Conservation (phyloP, 2,113 vertebrate species). For the Leucosticte australis region DNA sequence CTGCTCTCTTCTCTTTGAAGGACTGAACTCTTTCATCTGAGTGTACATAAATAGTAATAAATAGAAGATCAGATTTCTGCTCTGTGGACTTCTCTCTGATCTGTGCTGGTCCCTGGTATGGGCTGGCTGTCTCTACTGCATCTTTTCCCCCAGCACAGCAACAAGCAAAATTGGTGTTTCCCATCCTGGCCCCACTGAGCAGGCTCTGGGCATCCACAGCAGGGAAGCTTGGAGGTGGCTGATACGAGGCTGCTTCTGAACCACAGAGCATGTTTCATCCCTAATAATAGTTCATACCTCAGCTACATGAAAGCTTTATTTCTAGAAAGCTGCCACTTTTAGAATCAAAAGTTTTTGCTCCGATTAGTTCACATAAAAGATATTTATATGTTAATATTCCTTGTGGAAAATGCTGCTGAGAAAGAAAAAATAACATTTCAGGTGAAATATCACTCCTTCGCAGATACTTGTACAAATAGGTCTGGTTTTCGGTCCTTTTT, state of each 20-base stretch:
- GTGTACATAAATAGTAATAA: neutral
- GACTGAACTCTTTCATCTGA: neutral
- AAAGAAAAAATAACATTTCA: neutral
- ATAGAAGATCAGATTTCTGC: neutral
- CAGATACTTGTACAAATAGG: neutral
- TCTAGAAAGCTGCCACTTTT: neutral
- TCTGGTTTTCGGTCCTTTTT: neutral
- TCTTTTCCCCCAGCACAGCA: neutral
- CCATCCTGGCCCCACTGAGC: neutral
- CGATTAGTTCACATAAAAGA: neutral
- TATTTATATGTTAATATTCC: neutral
- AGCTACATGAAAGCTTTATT: neutral
- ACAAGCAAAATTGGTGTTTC: neutral
- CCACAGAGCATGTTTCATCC: neutral
- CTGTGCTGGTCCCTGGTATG: neutral
- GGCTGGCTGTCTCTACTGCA: neutral
- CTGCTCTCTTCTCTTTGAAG: neutral
- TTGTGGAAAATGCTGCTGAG: neutral
- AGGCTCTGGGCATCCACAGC: neutral
- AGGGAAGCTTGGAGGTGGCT: neutral
- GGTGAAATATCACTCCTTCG: neutral
- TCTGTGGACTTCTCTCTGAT: neutral
- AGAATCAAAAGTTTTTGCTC: neutral
- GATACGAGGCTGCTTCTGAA: accelerated
- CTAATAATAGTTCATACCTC: neutral